A percentile compares a stretch with the other conserved stretches of the same genome.
Evolutionary conservation across 2,797 vertebrate genomes (phyloP).

Genomic region (Premnoplex brunnescens): DNA sequence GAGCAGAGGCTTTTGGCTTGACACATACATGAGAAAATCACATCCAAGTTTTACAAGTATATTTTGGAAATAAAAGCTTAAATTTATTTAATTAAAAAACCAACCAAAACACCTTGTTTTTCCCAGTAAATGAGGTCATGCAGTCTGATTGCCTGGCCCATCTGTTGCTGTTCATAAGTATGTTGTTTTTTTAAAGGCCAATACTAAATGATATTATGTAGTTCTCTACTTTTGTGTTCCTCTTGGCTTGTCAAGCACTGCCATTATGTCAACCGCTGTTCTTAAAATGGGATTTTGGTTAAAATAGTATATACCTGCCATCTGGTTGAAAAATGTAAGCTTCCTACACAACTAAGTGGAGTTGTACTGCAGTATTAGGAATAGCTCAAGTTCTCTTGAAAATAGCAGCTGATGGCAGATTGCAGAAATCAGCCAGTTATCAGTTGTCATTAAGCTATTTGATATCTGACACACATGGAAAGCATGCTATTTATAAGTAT

Average conservation of each 20-base stretch:
- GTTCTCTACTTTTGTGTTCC: slow-evolving; percentile 1
- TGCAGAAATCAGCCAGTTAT: slow-evolving; percentile 72
- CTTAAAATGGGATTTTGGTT: slow-evolving; percentile 63
- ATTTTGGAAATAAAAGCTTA: slow-evolving; percentile 23
- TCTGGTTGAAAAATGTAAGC: slow-evolving; percentile 63
- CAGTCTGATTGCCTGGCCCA: slow-evolving; percentile 19
- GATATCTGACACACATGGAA: slow-evolving; percentile 45
- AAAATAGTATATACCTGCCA: slow-evolving; percentile 68
- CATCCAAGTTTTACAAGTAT: neutral
- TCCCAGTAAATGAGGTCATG: slow-evolving; percentile 30
- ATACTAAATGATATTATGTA: slow-evolving; percentile 25
- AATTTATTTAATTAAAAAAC: neutral
- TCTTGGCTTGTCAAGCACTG: slow-evolving; percentile 53
- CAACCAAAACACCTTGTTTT: neutral
- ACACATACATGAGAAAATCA: neutral
- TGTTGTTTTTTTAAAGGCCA: slow-evolving; percentile 40
- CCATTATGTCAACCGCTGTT: slow-evolving; percentile 29
- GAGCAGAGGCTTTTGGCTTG: neutral
- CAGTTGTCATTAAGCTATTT: slow-evolving; percentile 65
- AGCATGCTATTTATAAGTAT: slow-evolving; percentile 42
- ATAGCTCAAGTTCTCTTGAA: slow-evolving; percentile 67
- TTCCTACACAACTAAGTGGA: slow-evolving; percentile 62
- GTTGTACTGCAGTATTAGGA: slow-evolving; percentile 44
- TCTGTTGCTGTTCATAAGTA: slow-evolving; percentile 43
- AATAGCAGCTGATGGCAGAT: slow-evolving; percentile 72